Percentiles rank a stretch among this genome's conserved stretches.
phyloP scores from a whole-genome alignment of 2,888 invertebrate genomes.

The Ganaspis brasiliensis region DNA sequence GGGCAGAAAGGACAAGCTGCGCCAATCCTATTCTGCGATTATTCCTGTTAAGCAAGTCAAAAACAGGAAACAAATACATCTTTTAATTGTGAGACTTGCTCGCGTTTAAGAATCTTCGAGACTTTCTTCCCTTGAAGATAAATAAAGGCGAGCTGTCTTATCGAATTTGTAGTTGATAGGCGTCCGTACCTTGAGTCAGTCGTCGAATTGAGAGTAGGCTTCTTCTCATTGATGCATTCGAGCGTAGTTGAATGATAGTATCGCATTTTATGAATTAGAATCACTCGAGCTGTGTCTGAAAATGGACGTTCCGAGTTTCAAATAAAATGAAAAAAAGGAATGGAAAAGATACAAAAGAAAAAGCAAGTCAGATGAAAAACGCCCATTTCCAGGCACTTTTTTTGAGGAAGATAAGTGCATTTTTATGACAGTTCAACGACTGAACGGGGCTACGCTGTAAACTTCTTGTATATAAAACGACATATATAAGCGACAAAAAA shows the following conservation, averaged over 20 bases:
- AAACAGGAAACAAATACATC: slow-evolving; percentile 15
- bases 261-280: slow-evolving; percentile 20
- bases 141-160: slow-evolving; percentile 11
- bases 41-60: slow-evolving; percentile 28
- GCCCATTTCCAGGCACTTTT: slow-evolving; percentile 10
- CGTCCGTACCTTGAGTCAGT: slow-evolving; percentile 26
- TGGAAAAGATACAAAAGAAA: slow-evolving; percentile 27
- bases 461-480: slow-evolving; percentile 41
- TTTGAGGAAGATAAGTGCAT: slow-evolving; percentile 10
- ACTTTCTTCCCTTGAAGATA: slow-evolving; percentile 44
- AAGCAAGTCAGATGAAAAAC: slow-evolving; percentile 15
- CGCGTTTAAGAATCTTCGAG: slow-evolving; percentile 48
- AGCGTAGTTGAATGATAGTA: slow-evolving; percentile 12
- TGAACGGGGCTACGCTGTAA: slow-evolving; percentile 17
- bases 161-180: slow-evolving; percentile 31
- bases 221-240: slow-evolving; percentile 31
- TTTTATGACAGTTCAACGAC: slow-evolving; percentile 30
- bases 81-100: slow-evolving; percentile 50
- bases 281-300: slow-evolving; percentile 10
- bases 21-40: slow-evolving; percentile 57
- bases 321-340: slow-evolving; percentile 2
- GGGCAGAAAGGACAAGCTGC: slow-evolving; percentile 63
- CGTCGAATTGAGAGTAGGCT: slow-evolving; percentile 18
- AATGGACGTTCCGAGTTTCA: slow-evolving; percentile 15
- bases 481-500: slow-evolving; percentile 49